Conservation (phyloP, 2,113 vertebrate genomes). For the Lepisosteus osseus region DNA sequence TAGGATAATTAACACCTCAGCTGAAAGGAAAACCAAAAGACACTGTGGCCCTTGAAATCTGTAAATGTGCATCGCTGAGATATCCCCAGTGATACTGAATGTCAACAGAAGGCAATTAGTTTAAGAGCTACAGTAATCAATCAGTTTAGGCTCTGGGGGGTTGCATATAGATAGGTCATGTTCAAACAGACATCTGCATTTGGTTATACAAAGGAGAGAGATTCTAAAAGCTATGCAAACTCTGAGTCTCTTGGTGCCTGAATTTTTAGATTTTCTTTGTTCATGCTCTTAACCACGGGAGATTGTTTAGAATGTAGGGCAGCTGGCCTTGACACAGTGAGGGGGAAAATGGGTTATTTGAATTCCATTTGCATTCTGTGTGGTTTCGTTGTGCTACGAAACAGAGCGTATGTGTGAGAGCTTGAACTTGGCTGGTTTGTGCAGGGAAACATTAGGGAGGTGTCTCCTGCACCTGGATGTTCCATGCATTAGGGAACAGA, state of each 20-base stretch:
- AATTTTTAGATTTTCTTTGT: background rate
- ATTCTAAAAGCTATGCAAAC: slow-evolving; percentile 12
- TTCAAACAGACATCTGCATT: background rate
- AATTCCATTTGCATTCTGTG: slow-evolving; percentile 20
- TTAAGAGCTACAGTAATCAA: no score
- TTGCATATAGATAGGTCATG: no score
- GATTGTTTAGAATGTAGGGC: background rate
- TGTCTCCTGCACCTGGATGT: no score
- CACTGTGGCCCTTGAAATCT: no score
- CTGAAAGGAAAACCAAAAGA: no score
- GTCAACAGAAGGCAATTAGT: no score
- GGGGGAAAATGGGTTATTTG: slow-evolving; percentile 6
- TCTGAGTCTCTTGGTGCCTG: background rate
- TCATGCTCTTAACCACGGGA: background rate
- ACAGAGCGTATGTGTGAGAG: background rate
- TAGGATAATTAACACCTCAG: no score
- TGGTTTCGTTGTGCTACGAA: background rate
- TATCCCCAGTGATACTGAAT: no score
- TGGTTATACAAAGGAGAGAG: background rate
- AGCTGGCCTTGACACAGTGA: background rate
- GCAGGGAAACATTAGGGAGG: no score
- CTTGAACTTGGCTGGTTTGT: background rate
- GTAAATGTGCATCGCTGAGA: no score
- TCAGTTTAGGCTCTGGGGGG: no score
- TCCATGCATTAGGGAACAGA: no score